A percentile compares a stretch with the other conserved stretches of the same genome.
Conservation (phyloP, 2,888 invertebrate species). For the Limnephilus rhombicus region DNA sequence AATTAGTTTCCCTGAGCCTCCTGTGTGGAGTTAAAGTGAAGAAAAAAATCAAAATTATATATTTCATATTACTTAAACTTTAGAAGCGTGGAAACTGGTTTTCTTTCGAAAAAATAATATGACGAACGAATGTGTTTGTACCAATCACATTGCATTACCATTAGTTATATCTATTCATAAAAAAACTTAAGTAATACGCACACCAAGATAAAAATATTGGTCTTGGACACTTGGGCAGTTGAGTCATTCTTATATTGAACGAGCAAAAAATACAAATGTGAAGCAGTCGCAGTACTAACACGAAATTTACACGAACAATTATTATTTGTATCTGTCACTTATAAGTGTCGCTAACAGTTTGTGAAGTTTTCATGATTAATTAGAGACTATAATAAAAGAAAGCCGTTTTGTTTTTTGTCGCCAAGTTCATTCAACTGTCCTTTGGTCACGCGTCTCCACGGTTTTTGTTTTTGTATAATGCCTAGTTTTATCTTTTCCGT, state of each 20-base stretch:
- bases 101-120: too few relatives aligned
- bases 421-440: constrained; percentile 21
- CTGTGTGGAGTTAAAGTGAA: too few relatives aligned
- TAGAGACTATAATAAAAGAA: neutral
- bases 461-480: neutral
- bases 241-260: neutral
- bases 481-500: constrained; percentile 2
- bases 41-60: too few relatives aligned
- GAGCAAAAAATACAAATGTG: neutral
- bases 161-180: neutral
- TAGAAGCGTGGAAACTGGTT: too few relatives aligned
- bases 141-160: neutral
- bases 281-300: neutral
- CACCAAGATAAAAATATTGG: neutral
- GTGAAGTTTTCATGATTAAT: neutral
- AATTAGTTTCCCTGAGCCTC: too few relatives aligned
- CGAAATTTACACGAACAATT: neutral
- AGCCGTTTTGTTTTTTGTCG: neutral
- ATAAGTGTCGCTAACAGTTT: neutral
- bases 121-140: too few relatives aligned
- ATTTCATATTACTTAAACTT: too few relatives aligned
- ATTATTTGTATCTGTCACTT: neutral
- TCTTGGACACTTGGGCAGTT: neutral
- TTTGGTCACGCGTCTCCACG: neutral
- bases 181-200: neutral